Percentiles rank a stretch among this genome's conserved stretches.
Evolutionary conservation across 2,113 vertebrate genomes (phyloP).

Genomic region (Amphiprion ocellaris): DNA sequence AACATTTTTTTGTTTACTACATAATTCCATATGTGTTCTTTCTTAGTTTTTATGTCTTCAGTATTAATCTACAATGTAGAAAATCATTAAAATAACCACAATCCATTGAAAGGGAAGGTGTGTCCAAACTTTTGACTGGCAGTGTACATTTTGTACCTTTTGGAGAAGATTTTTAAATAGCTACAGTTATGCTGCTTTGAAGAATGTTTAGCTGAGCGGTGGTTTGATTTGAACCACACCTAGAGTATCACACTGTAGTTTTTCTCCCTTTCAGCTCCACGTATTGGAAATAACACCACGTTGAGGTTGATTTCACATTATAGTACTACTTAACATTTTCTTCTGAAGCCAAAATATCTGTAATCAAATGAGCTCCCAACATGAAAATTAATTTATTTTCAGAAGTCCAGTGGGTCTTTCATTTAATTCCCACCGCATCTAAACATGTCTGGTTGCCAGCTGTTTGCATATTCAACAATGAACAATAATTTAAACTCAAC

Average conservation of each 20-base stretch:
- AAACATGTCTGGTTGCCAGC: constrained; percentile 66
- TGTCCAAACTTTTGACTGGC: too few relatives aligned
- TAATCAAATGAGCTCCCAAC: constrained; percentile 13
- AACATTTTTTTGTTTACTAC: too few relatives aligned
- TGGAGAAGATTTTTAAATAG: neutral
- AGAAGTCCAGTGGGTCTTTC: constrained; percentile 37
- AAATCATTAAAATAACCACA: too few relatives aligned
- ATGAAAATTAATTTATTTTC: constrained; percentile 20
- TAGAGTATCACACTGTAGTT: neutral
- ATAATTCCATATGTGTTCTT: too few relatives aligned
- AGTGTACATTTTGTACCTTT: neutral
- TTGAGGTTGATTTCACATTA: neutral
- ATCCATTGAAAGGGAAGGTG: too few relatives aligned
- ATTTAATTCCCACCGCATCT: constrained; percentile 58
- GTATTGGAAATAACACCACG: neutral
- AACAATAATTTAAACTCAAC: constrained; percentile 75
- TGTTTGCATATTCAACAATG: constrained; percentile 82
- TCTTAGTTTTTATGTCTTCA: too few relatives aligned
- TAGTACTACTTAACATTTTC: neutral
- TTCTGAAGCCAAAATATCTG: constrained; percentile 1
- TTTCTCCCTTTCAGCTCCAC: neutral
- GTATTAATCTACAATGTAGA: too few relatives aligned
- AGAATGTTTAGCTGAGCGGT: neutral
- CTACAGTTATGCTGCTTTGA: neutral
- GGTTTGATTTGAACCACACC: neutral